Evolutionary conservation across 2,888 invertebrate genomes (phyloP), one percentile per base, ranked within the genome.

Genomic region (Temnothorax ravouxi): DNA sequence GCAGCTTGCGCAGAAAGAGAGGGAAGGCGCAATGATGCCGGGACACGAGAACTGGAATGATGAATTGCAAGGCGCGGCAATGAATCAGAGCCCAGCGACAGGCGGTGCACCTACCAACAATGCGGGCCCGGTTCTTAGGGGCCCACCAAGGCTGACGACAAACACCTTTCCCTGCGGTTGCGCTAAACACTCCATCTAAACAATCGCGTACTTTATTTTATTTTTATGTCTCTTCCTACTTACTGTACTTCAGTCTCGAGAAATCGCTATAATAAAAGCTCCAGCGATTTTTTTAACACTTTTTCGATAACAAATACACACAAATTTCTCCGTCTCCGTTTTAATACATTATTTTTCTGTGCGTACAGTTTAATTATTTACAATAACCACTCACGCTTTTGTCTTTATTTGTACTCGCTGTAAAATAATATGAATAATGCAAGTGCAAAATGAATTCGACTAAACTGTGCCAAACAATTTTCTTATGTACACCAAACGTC

Each of bases 71-170:
- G 92, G 91, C 90, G 91, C 90, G 90, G 91, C 93, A 90, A 92
- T 93, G 92, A 92, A 93, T 93, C 92, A 92, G 92, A 88, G 92
- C 84, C 88, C 89, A 91, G 89, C 89, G 91, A 92, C 92, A 92
- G 91, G 89, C 91, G 90, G 92, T 92, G 91, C 91, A 91, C 91
- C 91, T 91, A 92, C 91, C 91, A 92, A 92, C 92, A 92, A 92
- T 92, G 91, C 91, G 89, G 89, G 91, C 90, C 92, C 90, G 91
- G 47, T 90, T 89, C 91, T 89, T 90, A 84, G 85, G 83, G 87
- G 88, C 88, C 92, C 91, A 88, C 92, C 92, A 92, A 92, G 91
- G 91, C 88, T 91, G 92, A 91, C 88, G 88, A 87, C 89, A 82
- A 89, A 88, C 91, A 90, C 91, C 91, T 92, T 92, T 91, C 87